phyloP scores from a whole-genome alignment of 2,797 vertebrate species.

The Tachyglossus aculeatus region DNA sequence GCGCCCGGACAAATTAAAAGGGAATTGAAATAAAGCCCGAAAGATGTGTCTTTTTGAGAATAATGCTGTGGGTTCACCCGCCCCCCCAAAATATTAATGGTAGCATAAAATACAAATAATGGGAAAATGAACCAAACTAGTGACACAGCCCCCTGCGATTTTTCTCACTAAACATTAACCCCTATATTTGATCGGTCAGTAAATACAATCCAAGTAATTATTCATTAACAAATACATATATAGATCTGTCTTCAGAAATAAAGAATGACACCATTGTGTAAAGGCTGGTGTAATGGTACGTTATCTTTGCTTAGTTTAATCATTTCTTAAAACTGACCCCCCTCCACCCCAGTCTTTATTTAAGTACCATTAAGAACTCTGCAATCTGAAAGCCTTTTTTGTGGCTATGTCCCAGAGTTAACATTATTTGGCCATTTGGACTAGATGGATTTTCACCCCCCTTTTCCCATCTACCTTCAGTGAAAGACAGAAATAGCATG shows the following conservation, averaged over 20 bases:
- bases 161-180: slow-evolving; percentile 55
- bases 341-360: neutral
- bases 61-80: slow-evolving; percentile 13
- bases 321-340: slow-evolving; percentile 28
- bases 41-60: neutral
- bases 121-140: neutral
- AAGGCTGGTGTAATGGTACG: slow-evolving; percentile 44
- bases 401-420: too few species aligned
- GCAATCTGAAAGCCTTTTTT: neutral
- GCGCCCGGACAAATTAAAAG: slow-evolving; percentile 11
- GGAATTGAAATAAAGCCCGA: neutral
- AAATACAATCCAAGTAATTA: slow-evolving; percentile 42
- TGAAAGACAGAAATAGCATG: neutral
- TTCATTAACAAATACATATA: slow-evolving; percentile 59
- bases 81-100: neutral
- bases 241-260: slow-evolving; percentile 1
- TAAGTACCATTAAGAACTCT: slow-evolving; percentile 24
- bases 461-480: neutral
- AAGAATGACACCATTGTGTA: slow-evolving; percentile 57
- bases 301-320: slow-evolving; percentile 49
- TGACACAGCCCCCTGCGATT: neutral
- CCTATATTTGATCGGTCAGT: slow-evolving; percentile 25
- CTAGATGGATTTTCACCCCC: too few species aligned
- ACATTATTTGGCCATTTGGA: slow-evolving; percentile 10
- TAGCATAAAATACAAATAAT: neutral